A percentile compares a stretch with the other conserved stretches of the same genome.
Conservation (phyloP, 2,113 vertebrate species). For the Apistogramma diplotaenia region DNA sequence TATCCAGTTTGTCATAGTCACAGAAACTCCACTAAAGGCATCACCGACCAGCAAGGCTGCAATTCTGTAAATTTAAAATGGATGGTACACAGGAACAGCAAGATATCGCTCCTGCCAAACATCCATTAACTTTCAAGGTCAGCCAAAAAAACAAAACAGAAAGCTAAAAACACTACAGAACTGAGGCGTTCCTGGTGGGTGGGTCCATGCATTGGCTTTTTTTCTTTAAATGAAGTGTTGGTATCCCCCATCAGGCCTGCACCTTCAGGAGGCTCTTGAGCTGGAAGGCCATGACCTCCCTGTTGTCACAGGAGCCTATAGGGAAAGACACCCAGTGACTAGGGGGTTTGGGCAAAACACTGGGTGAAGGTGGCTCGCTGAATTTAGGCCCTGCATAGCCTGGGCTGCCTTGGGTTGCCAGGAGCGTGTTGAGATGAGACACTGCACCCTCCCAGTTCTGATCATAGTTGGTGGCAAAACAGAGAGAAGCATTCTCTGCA, state of each 20-base stretch:
- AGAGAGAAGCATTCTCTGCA: constrained; percentile 75
- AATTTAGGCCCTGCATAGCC: constrained; percentile 98
- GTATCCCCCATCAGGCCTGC: constrained; percentile 83
- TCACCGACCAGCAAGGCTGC: constrained; percentile 69
- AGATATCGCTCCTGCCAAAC: constrained; percentile 16
- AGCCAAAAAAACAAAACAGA: constrained; percentile 49
- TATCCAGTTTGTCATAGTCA: constrained; percentile 70
- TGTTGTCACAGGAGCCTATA: constrained; percentile 86
- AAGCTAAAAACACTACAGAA: constrained; percentile 61
- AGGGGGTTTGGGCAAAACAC: constrained; percentile 93
- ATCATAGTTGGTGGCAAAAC: constrained; percentile 79
- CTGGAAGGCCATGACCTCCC: constrained; percentile 96
- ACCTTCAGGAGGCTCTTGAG: constrained; percentile 97
- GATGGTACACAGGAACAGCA: constrained; percentile 25
- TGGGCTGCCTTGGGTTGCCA: constrained; percentile 83
- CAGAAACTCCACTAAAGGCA: constrained; percentile 49
- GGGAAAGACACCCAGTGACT: constrained; percentile 95
- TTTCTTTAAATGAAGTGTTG: constrained; percentile 4
- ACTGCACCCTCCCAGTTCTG: constrained; percentile 86
- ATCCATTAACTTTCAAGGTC: not conserved
- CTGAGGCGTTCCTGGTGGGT: constrained; percentile 65
- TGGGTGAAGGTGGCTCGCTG: constrained; percentile 94
- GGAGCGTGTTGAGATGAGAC: constrained; percentile 80
- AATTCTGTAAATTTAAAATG: constrained; percentile 48
- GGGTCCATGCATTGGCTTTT: constrained; percentile 49